A percentile compares a stretch with the other conserved stretches of the same genome.
phyloP scores from a whole-genome alignment of 2,888 invertebrate genomes.

The Metallyticus violacea region DNA sequence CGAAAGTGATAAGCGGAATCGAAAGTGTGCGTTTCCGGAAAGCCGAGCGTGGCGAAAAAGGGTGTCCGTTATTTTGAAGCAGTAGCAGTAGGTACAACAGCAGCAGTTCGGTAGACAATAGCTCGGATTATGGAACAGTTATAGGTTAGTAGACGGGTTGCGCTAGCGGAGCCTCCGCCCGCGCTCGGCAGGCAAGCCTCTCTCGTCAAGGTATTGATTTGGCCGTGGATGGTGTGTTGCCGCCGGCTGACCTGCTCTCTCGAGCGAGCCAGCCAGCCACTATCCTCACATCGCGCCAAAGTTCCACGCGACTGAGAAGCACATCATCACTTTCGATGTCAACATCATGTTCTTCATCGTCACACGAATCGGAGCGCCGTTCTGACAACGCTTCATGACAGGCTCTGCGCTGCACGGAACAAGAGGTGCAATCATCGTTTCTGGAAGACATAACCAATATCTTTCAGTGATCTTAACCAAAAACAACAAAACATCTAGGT shows the following conservation, averaged over 20 bases:
- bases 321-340: neutral
- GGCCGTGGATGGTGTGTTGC: constrained; percentile 21
- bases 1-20: neutral
- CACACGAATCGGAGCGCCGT: neutral
- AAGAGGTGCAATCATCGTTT: neutral
- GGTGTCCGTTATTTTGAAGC: neutral
- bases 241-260: constrained; percentile 26
- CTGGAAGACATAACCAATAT: too few species aligned
- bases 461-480: neutral
- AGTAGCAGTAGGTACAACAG: neutral
- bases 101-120: too few species aligned
- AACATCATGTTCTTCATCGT: neutral
- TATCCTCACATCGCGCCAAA: neutral
- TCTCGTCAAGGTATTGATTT: constrained; percentile 32
- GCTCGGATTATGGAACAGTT: neutral
- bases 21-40: neutral
- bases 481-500: neutral
- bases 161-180: neutral
- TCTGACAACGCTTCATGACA: neutral
- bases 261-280: neutral
- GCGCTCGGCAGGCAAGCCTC: too few species aligned
- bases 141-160: neutral
- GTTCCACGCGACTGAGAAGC: neutral
- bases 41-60: neutral
- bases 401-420: neutral